These are phyloP conservation scores for Dione vanillae DNA, from an alignment of 2,888 invertebrate genomes.

Conservation along the genomic window DNA sequence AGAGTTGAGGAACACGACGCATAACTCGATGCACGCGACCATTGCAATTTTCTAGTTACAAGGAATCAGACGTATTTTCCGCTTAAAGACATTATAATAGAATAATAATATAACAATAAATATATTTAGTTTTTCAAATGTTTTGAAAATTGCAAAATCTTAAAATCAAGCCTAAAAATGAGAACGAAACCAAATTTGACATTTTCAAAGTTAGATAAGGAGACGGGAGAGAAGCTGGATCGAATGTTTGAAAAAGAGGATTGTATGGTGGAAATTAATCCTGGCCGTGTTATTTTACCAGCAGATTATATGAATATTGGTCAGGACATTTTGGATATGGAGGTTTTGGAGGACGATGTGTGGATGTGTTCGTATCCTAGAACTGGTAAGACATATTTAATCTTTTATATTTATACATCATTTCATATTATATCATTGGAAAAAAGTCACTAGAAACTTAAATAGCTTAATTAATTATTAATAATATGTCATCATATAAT, in stretches of 20 bases:
- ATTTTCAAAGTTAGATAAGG: slow-evolving; percentile 86
- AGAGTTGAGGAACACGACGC: slow-evolving; percentile 59
- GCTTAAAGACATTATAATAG: slow-evolving; percentile 24
- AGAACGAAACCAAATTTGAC: slow-evolving; percentile 69
- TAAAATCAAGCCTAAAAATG: slow-evolving; percentile 60
- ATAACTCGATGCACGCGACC: slow-evolving; percentile 58
- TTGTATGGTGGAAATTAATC: slow-evolving; percentile 89
- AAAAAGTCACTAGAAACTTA: too few relatives aligned
- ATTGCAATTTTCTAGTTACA: slow-evolving; percentile 59
- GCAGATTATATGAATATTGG: slow-evolving; percentile 87
- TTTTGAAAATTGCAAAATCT: neutral
- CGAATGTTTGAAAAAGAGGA: slow-evolving; percentile 87
- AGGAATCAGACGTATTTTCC: slow-evolving; percentile 48
- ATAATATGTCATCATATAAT: too few relatives aligned
- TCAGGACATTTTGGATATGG: slow-evolving; percentile 88
- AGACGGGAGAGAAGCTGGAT: slow-evolving; percentile 85
- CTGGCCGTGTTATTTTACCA: slow-evolving; percentile 88
- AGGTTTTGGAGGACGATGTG: slow-evolving; percentile 90
- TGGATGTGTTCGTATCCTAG: slow-evolving; percentile 95
- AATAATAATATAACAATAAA: neutral
- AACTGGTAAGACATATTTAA: slow-evolving; percentile 86
- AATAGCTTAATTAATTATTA: too few relatives aligned
- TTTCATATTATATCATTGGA: too few relatives aligned
- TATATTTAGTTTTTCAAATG: neutral
- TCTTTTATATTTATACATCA: too few relatives aligned